These are phyloP conservation scores for Zygogramma bicolorata DNA, from an alignment of 2,888 invertebrate genomes.

Conservation along the genomic window DNA sequence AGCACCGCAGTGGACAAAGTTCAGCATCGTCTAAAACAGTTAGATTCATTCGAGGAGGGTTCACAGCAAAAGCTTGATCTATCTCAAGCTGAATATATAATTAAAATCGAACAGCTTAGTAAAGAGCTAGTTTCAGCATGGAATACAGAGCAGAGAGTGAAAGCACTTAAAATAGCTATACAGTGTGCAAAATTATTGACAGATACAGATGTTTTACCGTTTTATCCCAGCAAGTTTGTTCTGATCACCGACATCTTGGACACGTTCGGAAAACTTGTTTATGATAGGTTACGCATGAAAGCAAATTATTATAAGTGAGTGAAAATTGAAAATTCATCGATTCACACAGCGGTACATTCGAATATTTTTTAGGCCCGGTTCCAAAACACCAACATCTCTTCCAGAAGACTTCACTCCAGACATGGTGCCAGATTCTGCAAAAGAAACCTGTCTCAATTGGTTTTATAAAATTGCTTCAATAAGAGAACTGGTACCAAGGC, in stretches of 20 bases:
- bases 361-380: slow-evolving; percentile 67
- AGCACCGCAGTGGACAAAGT: slow-evolving; percentile 88
- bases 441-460: slow-evolving; percentile 98
- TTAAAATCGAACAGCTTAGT: slow-evolving; percentile 90
- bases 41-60: slow-evolving; percentile 95
- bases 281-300: slow-evolving; percentile 84
- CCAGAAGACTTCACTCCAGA: slow-evolving; percentile 81
- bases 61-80: slow-evolving; percentile 88
- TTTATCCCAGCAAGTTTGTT: slow-evolving; percentile 98
- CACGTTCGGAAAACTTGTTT: slow-evolving; percentile 92
- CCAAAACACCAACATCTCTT: slow-evolving; percentile 67
- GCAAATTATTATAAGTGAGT: slow-evolving; percentile 69
- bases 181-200: slow-evolving; percentile 95
- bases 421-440: slow-evolving; percentile 86
- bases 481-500: slow-evolving; percentile 90
- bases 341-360: background rate
- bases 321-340: background rate
- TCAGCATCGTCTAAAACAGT: slow-evolving; percentile 89
- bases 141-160: slow-evolving; percentile 94
- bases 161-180: slow-evolving; percentile 95
- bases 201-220: slow-evolving; percentile 90
- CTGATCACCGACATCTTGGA: slow-evolving; percentile 96
- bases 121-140: slow-evolving; percentile 92
- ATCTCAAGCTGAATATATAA: slow-evolving; percentile 83
- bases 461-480: slow-evolving; percentile 99